Evolutionary conservation across 1,140 invertebrate genomes (phyloP), one percentile per base, ranked within the genome.

Genomic region (Danaus melanippus): DNA sequence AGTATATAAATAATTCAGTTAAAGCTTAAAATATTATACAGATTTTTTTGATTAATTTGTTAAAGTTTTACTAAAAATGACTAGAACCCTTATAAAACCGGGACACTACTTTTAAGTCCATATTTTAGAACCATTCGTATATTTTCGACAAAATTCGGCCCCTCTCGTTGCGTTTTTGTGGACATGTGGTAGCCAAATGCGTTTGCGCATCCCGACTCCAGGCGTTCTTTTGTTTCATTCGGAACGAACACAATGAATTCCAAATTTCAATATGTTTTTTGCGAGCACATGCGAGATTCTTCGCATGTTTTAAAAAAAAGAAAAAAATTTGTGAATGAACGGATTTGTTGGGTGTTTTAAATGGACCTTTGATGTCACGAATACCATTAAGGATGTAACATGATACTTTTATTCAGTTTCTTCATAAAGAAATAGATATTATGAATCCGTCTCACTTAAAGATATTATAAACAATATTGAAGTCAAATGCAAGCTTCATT

Each of bases 101-200:
- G 56, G 53, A 66, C 66, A 67, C 63, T 56, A 50, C 52, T 61
- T 47, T 50, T 49, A 44, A 58, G 46, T 46, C 60, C 62, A 52
- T 62, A 59, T 64, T 67, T 59, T 69, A 49, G 58, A 56, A 53
- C 53, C 56, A 54, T 53, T 52, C 57, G 74, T 54, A 56, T 50
- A 71, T 66, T 50, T 67, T 70, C 69, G 72, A 59, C 46, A 44
- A 47, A 58, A 21, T 56, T 74, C 70, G 67, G 69, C 50, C 50
- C 44, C 60, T 50, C 53, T 69, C 67, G 71, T 62, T 50, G 53
- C 44, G 58, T 81, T 81, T 80, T 84, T 76, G 69, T 72, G 63
- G 63, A 69, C 73, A 82, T 75, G 58, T 82, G 79, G 69, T 70
- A 57, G 67, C 76, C 80, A 84, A 72, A 80, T 79, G 78, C 69